Percentiles rank a stretch among this genome's conserved stretches.
Evolutionary conservation across 2,888 invertebrate species (phyloP).

Genomic region (Epiblema foenella): DNA sequence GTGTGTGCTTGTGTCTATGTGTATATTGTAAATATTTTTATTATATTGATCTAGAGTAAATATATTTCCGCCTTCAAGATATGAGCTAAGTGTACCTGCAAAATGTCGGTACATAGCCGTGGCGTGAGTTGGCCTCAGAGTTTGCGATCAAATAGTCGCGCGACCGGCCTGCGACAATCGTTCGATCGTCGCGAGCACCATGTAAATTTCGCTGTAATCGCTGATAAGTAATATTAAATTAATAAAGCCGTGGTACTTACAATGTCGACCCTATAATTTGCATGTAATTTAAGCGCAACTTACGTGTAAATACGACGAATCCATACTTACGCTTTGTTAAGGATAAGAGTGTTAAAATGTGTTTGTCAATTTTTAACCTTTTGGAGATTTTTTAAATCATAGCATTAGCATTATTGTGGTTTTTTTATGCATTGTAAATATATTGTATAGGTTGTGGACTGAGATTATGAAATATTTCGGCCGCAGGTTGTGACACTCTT

Average conservation of each 20-base stretch:
- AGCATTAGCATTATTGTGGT: slow-evolving; percentile 65
- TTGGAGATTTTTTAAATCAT: slow-evolving; percentile 68
- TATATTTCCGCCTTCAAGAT: slow-evolving; percentile 78
- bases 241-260: slow-evolving; percentile 66
- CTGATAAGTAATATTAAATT: slow-evolving; percentile 27
- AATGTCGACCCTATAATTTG: slow-evolving; percentile 76
- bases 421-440: slow-evolving; percentile 60
- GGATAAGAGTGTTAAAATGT: slow-evolving; percentile 80
- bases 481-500: slow-evolving; percentile 60
- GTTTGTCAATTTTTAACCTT: slow-evolving; percentile 81
- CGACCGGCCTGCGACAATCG: slow-evolving; percentile 28
- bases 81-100: slow-evolving; percentile 63
- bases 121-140: slow-evolving; percentile 14
- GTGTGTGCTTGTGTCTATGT: slow-evolving; percentile 73
- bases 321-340: slow-evolving; percentile 82
- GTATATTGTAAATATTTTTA: slow-evolving; percentile 81
- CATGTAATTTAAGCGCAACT: slow-evolving; percentile 74
- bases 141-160: slow-evolving; percentile 19
- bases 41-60: slow-evolving; percentile 61
- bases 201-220: slow-evolving; percentile 40
- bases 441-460: slow-evolving; percentile 62
- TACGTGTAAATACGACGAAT: slow-evolving; percentile 80
- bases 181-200: slow-evolving; percentile 47
- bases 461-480: slow-evolving; percentile 68
- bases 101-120: slow-evolving; percentile 50